A percentile compares a stretch with the other conserved stretches of the same genome.
Evolutionary conservation across 2,797 vertebrate genomes (phyloP).

Genomic region (Sebastes minor): DNA sequence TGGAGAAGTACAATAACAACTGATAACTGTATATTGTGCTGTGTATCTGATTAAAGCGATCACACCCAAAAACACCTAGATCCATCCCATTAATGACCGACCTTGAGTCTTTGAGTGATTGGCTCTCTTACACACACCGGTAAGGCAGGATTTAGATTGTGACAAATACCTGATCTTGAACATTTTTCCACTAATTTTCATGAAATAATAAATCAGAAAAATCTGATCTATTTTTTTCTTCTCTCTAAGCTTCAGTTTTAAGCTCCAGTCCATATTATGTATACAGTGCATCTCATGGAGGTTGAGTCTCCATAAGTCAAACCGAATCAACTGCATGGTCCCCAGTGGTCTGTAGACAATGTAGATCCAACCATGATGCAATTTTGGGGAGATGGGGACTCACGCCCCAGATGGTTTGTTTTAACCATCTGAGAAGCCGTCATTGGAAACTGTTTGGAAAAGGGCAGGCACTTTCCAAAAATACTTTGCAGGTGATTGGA

Average conservation of each 20-base stretch:
- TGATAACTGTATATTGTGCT: background rate
- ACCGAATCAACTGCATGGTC: background rate
- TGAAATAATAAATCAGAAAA: background rate
- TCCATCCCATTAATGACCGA: background rate
- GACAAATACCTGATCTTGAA: background rate
- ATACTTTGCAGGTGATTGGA: background rate
- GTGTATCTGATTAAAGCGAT: background rate
- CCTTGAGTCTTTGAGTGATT: background rate
- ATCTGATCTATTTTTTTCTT: background rate
- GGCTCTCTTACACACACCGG: background rate
- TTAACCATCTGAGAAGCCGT: background rate
- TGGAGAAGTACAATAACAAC: background rate
- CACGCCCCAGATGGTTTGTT: background rate
- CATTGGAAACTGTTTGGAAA: background rate
- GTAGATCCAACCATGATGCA: slow-evolving; percentile 22
- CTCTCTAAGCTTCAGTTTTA: background rate
- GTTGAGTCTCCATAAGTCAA: background rate
- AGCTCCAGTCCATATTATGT: background rate
- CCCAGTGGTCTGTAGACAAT: background rate
- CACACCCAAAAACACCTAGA: background rate
- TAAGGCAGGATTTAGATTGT: background rate
- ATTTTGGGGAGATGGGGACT: background rate
- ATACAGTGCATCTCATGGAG: background rate
- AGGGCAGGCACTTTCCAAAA: background rate
- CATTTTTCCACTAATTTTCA: background rate